Conservation (phyloP, 2,888 invertebrate genomes). For the Orchestes rusci region DNA sequence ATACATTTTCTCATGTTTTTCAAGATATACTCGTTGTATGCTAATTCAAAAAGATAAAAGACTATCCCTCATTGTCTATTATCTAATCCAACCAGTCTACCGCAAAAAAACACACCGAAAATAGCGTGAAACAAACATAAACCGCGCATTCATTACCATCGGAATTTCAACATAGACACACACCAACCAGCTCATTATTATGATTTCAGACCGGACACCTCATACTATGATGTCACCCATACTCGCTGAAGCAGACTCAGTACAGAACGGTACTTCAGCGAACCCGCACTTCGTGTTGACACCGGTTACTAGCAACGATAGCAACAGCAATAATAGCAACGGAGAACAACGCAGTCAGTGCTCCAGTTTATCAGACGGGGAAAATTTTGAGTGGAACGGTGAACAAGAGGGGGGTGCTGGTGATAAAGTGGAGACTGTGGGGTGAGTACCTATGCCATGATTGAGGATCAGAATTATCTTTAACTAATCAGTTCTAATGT, state of each 20-base stretch:
- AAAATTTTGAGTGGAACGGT: slow-evolving; percentile 76
- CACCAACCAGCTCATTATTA: too few species aligned
- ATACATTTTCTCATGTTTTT: too few species aligned
- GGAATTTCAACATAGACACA: too few species aligned
- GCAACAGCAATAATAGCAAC: slow-evolving; percentile 20
- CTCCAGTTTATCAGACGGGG: slow-evolving; percentile 64
- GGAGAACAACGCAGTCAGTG: slow-evolving; percentile 43
- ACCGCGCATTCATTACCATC: too few species aligned
- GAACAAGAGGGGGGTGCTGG: slow-evolving; percentile 42
- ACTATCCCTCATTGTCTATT: too few species aligned
- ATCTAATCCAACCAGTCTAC: too few species aligned
- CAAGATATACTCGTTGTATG: too few species aligned
- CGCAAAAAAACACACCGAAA: too few species aligned
- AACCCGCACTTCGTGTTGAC: slow-evolving; percentile 20
- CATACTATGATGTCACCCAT: slow-evolving; percentile 25
- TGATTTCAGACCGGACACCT: too few species aligned
- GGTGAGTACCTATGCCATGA: slow-evolving; percentile 5
- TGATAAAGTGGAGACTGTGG: slow-evolving; percentile 7
- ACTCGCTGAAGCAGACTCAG: background rate
- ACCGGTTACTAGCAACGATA: slow-evolving; percentile 16
- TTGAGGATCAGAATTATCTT: background rate
- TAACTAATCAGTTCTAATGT: background rate
- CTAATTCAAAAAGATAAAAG: too few species aligned
- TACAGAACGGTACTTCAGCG: slow-evolving; percentile 6
- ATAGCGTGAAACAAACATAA: too few species aligned